Evolutionary conservation across 1,140 invertebrate species (phyloP).

Genomic region (Trissolcus basalis): DNA sequence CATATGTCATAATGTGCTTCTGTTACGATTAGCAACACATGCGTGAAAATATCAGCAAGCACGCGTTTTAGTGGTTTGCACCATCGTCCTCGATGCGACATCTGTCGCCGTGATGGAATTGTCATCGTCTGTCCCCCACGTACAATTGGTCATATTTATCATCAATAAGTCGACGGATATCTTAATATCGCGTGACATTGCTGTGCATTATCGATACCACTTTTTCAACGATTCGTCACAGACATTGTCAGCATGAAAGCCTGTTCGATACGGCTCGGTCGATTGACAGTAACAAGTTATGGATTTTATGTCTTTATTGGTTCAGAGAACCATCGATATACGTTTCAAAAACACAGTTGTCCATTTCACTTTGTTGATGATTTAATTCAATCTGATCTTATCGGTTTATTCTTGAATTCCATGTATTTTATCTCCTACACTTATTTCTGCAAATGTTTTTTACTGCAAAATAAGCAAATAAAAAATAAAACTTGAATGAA

Average conservation of each 20-base stretch:
- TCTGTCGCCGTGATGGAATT: constrained; percentile 61
- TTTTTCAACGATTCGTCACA: constrained; percentile 46
- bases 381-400: too few relatives aligned
- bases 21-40: constrained; percentile 58
- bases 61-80: constrained; percentile 8
- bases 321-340: neutral
- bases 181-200: constrained; percentile 58
- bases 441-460: too few relatives aligned
- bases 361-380: too few relatives aligned
- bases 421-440: too few relatives aligned
- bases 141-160: constrained; percentile 39
- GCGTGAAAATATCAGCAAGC: constrained; percentile 66
- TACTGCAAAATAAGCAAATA: too few relatives aligned
- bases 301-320: constrained; percentile 30
- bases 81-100: constrained; percentile 58
- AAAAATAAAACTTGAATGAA: too few relatives aligned
- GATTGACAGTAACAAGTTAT: constrained; percentile 37
- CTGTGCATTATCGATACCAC: constrained; percentile 29
- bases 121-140: constrained; percentile 21
- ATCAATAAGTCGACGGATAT: constrained; percentile 58
- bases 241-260: constrained; percentile 14
- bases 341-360: too few relatives aligned
- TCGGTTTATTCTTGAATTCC: too few relatives aligned
- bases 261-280: constrained; percentile 26
- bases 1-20: constrained; percentile 58